Evolutionary conservation across 2,888 invertebrate species (phyloP).

Genomic region (Atethmia centrago): DNA sequence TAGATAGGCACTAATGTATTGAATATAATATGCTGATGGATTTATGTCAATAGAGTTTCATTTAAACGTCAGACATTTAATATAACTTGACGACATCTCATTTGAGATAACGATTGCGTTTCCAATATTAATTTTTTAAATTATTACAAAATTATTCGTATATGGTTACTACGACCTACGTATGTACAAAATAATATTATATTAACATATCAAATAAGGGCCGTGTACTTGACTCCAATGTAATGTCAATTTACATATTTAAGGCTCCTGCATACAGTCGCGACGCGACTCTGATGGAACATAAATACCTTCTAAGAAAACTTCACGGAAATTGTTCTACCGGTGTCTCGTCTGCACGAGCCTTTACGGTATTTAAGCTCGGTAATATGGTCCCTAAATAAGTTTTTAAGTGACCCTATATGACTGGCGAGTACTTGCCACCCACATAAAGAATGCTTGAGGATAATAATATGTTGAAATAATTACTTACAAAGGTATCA

Average conservation of each 20-base stretch:
- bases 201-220: conserved; percentile 63
- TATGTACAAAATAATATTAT: conserved; percentile 39
- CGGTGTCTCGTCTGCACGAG: too few species aligned
- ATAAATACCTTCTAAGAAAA: too few species aligned
- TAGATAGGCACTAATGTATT: too few species aligned
- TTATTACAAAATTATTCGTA: conserved; percentile 38
- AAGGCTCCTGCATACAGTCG: conserved; percentile 38
- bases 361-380: conserved; percentile 33
- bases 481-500: neutral
- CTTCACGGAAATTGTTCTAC: too few species aligned
- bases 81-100: conserved; percentile 28
- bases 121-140: conserved; percentile 34
- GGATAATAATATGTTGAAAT: neutral
- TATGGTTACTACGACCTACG: conserved; percentile 49
- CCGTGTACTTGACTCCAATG: conserved; percentile 58
- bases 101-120: conserved; percentile 40
- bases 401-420: conserved; percentile 42
- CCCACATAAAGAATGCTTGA: conserved; percentile 34
- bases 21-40: too few species aligned
- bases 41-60: neutral
- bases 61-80: neutral
- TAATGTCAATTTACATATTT: conserved; percentile 60
- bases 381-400: conserved; percentile 34
- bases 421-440: conserved; percentile 28
- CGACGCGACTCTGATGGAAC: too few species aligned